Base-by-base conservation (phyloP, 2,113 vertebrate species). In the Pampusana beccarii region DNA sequence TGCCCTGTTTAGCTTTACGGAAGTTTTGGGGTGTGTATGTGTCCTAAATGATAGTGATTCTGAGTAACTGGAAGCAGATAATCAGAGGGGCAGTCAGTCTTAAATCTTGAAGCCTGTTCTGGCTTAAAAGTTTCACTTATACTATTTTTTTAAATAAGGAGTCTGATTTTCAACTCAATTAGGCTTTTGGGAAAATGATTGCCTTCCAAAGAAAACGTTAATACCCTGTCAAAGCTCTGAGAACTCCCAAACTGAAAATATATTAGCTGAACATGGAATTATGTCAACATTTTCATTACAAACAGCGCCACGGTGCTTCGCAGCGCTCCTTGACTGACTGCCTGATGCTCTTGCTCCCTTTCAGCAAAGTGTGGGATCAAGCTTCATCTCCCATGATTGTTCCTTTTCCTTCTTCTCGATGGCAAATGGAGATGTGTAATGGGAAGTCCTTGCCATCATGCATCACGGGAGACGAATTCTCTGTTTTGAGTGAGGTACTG, bases 201-300 rank as follows among this genome's bases (percentile, higher is more conserved):
- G 93, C 79, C 57, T 96, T 97, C 96, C 95, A 96, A 95, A 92
- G 95, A 96, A 97, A 97, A 96, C 67, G 82, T 96, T 96, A 92
- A 93, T 96, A 71, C 72, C 53, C 86, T 92, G 82, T 97, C 90
- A 94, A 94, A 92, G 53, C 80, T 86, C 64, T 78, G 90, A 96
- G 92, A 86, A 92, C 82, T 97, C 89, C 88, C 90, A 95, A 95
- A 93, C 80, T 94, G 93, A 90, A 94, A 96, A 93, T 92, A 93
- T 86, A 96, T 96, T 95, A 96, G 75, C 88, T 94, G 94, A 96
- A 86, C 69, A 84, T 80, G 82, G 80, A 97, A 86, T 88, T 93
- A 93, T 93, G 85, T 96, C 95, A 96, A 97, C 88, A 78, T 94
- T 95, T 96, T 95, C 93, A 80, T 88, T 96, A 92, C 51, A 83